A percentile compares a stretch with the other conserved stretches of the same genome.
These are phyloP conservation scores for Styela clava DNA, from an alignment of 23 tunicate species.

Conservation along the genomic window DNA sequence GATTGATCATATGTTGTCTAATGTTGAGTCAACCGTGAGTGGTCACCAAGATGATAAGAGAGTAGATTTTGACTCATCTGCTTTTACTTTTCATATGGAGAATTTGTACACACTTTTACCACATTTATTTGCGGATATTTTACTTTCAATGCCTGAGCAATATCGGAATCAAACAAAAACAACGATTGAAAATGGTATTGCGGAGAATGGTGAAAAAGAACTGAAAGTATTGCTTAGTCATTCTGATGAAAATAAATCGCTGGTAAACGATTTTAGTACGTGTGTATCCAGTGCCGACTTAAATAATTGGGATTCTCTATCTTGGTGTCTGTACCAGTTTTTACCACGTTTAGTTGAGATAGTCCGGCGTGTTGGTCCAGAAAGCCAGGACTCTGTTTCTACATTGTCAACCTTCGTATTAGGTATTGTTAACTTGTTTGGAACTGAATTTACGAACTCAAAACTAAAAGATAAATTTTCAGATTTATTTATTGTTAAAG, in stretches of 20 bases:
- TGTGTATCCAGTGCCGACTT: not conserved
- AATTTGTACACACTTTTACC: slow-evolving; percentile 29
- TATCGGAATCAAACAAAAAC: not conserved
- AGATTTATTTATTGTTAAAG: not conserved
- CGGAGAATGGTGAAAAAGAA: not conserved
- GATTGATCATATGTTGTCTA: not conserved
- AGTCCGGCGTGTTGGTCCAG: not conserved
- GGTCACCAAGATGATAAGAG: slow-evolving; percentile 8
- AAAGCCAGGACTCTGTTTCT: slow-evolving; percentile 15
- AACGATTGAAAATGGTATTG: not conserved
- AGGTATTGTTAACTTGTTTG: slow-evolving; percentile 34
- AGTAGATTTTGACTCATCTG: not conserved
- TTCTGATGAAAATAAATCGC: not conserved
- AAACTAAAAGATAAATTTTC: slow-evolving; percentile 10
- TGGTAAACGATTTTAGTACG: not conserved
- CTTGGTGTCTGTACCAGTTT: slow-evolving; percentile 46
- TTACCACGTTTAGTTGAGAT: slow-evolving; percentile 38
- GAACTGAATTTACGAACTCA: slow-evolving; percentile 29
- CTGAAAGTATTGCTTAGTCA: not conserved
- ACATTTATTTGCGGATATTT: slow-evolving; percentile 27
- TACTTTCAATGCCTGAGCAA: slow-evolving; percentile 22
- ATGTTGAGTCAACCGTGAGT: slow-evolving; percentile 7
- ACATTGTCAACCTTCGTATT: slow-evolving; percentile 12
- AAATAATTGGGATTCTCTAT: slow-evolving; percentile 9
- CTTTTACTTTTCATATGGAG: not conserved